These are phyloP conservation scores for Spodoptera littoralis DNA, from an alignment of 2,888 invertebrate species.

Conservation along the genomic window DNA sequence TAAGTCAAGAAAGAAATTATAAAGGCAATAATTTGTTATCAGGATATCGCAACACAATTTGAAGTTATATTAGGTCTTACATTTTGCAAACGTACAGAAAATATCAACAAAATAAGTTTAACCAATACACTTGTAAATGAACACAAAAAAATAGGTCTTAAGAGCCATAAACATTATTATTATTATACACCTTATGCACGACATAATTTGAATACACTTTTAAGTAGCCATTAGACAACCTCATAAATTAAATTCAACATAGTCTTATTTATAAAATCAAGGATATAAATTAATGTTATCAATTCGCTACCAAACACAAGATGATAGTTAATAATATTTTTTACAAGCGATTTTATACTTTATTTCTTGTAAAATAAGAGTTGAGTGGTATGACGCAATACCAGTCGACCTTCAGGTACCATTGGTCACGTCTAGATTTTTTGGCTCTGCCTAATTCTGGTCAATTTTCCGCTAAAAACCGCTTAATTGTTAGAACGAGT, in stretches of 20 bases:
- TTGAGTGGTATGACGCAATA: conserved; percentile 27
- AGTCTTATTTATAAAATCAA: conserved; percentile 35
- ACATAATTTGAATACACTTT: conserved; percentile 7
- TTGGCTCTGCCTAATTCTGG: conserved; percentile 30
- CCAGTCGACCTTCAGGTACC: conserved; percentile 34
- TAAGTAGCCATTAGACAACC: not conserved
- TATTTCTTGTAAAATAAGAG: conserved; percentile 9
- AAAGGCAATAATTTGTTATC: too few species aligned
- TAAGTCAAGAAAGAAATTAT: too few species aligned
- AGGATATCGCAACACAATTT: too few species aligned
- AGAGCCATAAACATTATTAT: conserved; percentile 7
- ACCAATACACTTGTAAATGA: conserved; percentile 7
- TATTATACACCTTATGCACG: conserved; percentile 10
- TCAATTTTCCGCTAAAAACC: conserved; percentile 37
- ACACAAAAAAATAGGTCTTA: not conserved
- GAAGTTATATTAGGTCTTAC: too few species aligned
- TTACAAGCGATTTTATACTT: conserved; percentile 18
- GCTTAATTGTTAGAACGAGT: conserved; percentile 20
- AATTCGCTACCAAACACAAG: conserved; percentile 26
- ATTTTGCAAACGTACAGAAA: too few species aligned
- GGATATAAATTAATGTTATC: conserved; percentile 40
- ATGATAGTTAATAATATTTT: conserved; percentile 8
- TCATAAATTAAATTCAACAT: conserved; percentile 13
- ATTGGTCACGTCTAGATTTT: conserved; percentile 48
- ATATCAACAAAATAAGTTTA: conserved; percentile 16